Conservation (phyloP, 1,140 invertebrate species). For the Conus ventricosus region DNA sequence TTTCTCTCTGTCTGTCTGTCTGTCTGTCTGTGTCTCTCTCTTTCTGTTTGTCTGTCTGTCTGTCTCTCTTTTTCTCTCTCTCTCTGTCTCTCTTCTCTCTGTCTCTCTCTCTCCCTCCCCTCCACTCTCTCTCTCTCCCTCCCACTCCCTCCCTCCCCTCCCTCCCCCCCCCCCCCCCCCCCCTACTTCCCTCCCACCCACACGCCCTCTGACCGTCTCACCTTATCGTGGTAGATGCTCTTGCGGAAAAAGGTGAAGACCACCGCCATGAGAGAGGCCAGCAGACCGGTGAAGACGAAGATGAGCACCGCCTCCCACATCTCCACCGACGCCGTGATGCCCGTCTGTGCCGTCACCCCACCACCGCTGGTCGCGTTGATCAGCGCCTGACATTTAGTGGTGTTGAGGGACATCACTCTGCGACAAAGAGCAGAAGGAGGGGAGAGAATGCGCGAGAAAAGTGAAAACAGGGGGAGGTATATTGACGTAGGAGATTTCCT, state of each 20-base stretch:
- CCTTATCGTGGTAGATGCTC: conserved; percentile 63
- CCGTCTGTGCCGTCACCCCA: neutral
- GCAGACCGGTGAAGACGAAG: conserved; percentile 58
- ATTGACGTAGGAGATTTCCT: neutral
- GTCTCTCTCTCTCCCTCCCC: neutral
- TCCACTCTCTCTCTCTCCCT: neutral
- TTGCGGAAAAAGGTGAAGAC: conserved; percentile 60
- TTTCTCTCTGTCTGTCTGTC: too few relatives aligned
- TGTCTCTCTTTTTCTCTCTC: too few relatives aligned
- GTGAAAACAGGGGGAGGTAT: neutral
- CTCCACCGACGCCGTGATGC: conserved; percentile 59
- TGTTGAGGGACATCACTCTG: neutral
- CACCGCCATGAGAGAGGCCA: conserved; percentile 58
- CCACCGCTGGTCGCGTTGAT: conserved; percentile 20
- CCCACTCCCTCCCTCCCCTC: neutral
- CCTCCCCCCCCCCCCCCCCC: neutral
- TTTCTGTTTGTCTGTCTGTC: too few relatives aligned
- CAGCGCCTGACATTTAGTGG: conserved; percentile 18
- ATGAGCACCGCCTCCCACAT: conserved; percentile 59
- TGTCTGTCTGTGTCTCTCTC: too few relatives aligned
- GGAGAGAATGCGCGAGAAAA: neutral
- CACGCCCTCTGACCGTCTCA: conserved; percentile 18
- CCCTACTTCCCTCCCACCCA: neutral
- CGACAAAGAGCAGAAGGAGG: too few relatives aligned
- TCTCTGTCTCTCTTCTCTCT: neutral